Evolutionary conservation across 2,797 vertebrate genomes (phyloP).

Genomic region (Scyliorhinus canicula): DNA sequence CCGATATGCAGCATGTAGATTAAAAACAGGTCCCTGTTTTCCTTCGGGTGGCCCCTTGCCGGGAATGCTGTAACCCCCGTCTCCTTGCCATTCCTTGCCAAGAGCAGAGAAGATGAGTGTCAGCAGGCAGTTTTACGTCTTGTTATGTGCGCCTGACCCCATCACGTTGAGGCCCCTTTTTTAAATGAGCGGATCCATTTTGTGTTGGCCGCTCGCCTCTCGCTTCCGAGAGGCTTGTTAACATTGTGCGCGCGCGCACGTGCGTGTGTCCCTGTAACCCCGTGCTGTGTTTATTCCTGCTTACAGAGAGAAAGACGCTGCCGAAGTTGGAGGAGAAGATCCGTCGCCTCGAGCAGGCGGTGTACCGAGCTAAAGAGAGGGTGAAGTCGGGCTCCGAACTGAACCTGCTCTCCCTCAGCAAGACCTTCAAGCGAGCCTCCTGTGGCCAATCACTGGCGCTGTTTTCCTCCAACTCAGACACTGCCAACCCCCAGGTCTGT

Average conservation of each 20-base stretch:
- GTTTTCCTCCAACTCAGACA: conserved; percentile 54
- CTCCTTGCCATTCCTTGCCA: too few species aligned
- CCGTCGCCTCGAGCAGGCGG: conserved; percentile 62
- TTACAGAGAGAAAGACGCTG: conserved; percentile 48
- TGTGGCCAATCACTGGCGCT: conserved; percentile 61
- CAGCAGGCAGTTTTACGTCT: not conserved
- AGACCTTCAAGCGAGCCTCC: conserved; percentile 59
- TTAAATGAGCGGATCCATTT: not conserved
- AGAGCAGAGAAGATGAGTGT: too few species aligned
- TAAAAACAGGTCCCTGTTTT: not conserved
- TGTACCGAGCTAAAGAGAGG: conserved; percentile 48
- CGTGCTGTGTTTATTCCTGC: not conserved
- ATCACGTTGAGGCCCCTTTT: not conserved
- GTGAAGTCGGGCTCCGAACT: conserved; percentile 67
- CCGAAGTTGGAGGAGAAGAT: conserved; percentile 54
- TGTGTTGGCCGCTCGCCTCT: too few species aligned
- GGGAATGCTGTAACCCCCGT: not conserved
- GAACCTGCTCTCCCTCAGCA: conserved; percentile 59
- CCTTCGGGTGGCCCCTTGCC: not conserved
- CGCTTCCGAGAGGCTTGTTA: not conserved
- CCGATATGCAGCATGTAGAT: not conserved
- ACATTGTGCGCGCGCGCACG: not conserved
- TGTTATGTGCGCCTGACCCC: not conserved
- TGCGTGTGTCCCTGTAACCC: not conserved
- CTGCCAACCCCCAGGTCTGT: conserved; percentile 58